A percentile compares a stretch with the other conserved stretches of the same genome.
Conservation (phyloP, 2,888 invertebrate genomes). For the Yponomeuta malinellus region DNA sequence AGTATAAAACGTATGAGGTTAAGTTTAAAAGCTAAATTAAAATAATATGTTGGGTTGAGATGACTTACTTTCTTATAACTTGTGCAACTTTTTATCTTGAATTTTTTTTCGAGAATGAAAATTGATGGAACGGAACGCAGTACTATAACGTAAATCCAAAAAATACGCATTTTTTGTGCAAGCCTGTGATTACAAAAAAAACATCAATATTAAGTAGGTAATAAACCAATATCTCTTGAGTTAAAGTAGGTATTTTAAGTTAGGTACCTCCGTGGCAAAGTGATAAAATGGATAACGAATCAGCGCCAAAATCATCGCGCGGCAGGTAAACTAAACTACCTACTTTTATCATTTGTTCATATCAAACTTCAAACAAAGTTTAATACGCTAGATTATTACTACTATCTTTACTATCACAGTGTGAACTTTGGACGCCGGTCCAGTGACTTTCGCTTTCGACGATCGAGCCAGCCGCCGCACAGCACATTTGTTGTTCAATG, state of each 20-base stretch:
- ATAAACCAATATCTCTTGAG: neutral
- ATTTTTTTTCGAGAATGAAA: no score
- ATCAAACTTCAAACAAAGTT: neutral
- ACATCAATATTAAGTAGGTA: no score
- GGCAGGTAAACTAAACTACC: constrained; percentile 6
- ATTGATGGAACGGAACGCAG: neutral
- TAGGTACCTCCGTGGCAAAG: neutral
- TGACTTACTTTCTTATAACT: no score
- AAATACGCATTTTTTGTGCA: no score
- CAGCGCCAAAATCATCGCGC: neutral
- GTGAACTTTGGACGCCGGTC: constrained; percentile 8
- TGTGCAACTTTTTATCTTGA: no score
- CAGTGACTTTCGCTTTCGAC: constrained; percentile 1
- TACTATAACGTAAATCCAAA: neutral
- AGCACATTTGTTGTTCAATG: neutral
- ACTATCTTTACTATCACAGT: neutral
- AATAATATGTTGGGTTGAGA: no score
- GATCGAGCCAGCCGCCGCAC: neutral
- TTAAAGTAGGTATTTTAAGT: neutral
- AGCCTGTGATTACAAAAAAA: no score
- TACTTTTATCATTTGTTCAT: neutral
- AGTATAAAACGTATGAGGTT: no score
- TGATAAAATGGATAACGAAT: neutral
- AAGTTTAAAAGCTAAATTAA: no score
- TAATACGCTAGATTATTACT: neutral